Base-by-base conservation (phyloP, 2,113 vertebrate genomes). In the Clarias magur region DNA sequence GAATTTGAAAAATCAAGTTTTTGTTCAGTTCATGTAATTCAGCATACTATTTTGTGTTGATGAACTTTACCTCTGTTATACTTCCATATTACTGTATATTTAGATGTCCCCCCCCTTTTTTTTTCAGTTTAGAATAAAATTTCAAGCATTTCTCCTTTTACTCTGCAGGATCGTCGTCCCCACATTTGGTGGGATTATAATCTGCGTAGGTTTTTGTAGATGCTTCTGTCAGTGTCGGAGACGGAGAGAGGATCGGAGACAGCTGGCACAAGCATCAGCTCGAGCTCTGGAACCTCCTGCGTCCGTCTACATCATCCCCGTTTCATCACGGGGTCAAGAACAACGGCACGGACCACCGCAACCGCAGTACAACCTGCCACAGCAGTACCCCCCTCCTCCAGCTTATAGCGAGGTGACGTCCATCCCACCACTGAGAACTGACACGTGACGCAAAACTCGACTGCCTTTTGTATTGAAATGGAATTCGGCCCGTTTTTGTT, bases 351-450 rank as follows among this genome's bases (percentile, higher is more conserved):
- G 82, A 54, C 89, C 80, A 3, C 80, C 42, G 42, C 6, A 8
- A 8, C 48, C 84, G 0, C 83, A 2, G 10, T 87, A 90, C 85
- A 84, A 83, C 80, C 27, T 53, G 1, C 38, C 67, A 0, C 42
- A 78, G 54, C 30, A 21, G 3, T 60, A 81, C 67, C 30, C 76
- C 54, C 48, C 83, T 0, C 91, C 91, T 25, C 91, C 91, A 3
- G 5, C 88, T 15, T 91, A 91, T 17, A 34, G 76, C 48, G 6
- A 48, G 48, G 48, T 12, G 89, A 91, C 88, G 91, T 91, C 80
- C 25, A 8, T 2, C 56, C 17, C 17, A 8, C 11, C 70, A 42
- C 21, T 15, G 1, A 42, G 30, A 73, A 42, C 38, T 48, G 8
- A 42, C 15, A 34, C 13, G 1, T 48, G 6, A 48, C 48, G 0